Base-by-base conservation (phyloP, 2,797 vertebrate genomes). In the Meriones psammophilus region DNA sequence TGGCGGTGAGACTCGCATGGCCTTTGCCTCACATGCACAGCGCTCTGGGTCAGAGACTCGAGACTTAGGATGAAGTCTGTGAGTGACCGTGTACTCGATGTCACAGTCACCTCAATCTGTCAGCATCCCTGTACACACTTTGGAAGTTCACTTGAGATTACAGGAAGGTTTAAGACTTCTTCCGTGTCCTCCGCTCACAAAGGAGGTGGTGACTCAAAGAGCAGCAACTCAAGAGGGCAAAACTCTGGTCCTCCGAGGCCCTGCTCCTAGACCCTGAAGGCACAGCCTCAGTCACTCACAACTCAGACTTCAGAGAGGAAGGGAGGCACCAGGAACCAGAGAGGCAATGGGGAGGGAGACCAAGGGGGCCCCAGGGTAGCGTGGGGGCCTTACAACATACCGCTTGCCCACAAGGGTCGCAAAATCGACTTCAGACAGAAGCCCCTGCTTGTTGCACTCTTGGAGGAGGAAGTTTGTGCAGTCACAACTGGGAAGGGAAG, bases 371-470 rank as follows among this genome's bases (percentile, higher is more conserved):
- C 0, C 8, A 39, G 36, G 24, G 4, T 2, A 8, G 36, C 54
- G 42, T 33, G 5, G 13, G 18, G 73, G 18, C 12, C n/a, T n/a
- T 28, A 39, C 12, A 83, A 54, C 73, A 96, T 99, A 99, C 99
- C 99, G 98, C 98, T 99, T 99, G 30, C 98, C 98, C 0, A 99
- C 99, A 83, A 99, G 99, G 97, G 98, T 99, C 95, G 97, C 88
- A 33, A 99, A 99, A 95, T 99, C 99, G 88, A 98, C 96, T 58
- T 99, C 99, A 0, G 99, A 99, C 50, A 99, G 99, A 94, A 99
- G 98, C 0, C 99, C 99, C 33, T 99, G 99, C 98, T 99, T 99
- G 98, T 99, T 99, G 74, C 99, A 99, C 98, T 99, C 99, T 95
- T 99, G 99, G 20, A 99, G 98, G 5, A 99, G 99, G 97, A 99